Percentiles rank a stretch among this genome's conserved stretches.
Conservation (phyloP, 2,797 vertebrate species). For the Anguilla megastoma region DNA sequence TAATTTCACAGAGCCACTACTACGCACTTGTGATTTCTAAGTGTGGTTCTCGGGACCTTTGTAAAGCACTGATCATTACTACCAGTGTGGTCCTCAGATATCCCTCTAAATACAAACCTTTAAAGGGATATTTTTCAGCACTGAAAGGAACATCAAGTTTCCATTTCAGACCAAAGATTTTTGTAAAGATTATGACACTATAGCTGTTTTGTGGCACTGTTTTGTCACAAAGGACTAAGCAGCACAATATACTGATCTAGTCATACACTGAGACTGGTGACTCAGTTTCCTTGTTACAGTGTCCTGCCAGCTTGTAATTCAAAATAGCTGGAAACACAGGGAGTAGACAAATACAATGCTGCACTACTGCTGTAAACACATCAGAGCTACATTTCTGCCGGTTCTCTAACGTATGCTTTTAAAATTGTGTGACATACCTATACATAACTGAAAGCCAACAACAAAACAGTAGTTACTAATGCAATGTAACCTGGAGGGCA, state of each 20-base stretch:
- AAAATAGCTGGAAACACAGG: neutral
- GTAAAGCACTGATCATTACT: neutral
- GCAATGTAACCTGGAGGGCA: neutral
- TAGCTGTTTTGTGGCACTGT: neutral
- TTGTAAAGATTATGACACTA: neutral
- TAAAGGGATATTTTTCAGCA: neutral
- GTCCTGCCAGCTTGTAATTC: neutral
- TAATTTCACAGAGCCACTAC: neutral
- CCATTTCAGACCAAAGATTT: neutral
- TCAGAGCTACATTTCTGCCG: neutral
- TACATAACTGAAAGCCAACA: neutral
- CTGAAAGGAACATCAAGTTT: neutral
- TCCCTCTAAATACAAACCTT: slow-evolving; percentile 13
- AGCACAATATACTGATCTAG: neutral
- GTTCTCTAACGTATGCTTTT: neutral
- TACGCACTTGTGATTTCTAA: neutral
- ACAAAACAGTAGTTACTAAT: neutral
- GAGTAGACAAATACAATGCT: neutral
- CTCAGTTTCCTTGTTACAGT: neutral
- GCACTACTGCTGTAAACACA: neutral
- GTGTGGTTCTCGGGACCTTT: neutral
- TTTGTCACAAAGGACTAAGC: neutral
- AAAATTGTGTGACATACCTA: neutral
- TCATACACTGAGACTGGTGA: neutral
- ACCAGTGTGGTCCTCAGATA: neutral